Conservation (phyloP, 1,140 invertebrate genomes). For the Ephestia elutella region DNA sequence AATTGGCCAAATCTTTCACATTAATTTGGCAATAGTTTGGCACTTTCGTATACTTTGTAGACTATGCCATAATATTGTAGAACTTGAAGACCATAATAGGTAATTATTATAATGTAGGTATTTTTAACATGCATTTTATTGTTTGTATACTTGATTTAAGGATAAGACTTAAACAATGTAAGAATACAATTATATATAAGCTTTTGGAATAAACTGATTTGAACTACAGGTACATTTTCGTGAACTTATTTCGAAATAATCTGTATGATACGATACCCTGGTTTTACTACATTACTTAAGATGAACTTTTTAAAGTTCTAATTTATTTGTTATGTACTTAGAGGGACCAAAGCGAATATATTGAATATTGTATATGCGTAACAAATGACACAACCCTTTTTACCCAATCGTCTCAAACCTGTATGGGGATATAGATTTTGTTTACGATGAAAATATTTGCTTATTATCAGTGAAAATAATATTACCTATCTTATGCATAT, state of each 20-base stretch:
- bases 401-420: conserved; percentile 57
- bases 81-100: neutral
- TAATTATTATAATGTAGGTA: neutral
- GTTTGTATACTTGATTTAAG: conserved; percentile 1
- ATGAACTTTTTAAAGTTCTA: conserved; percentile 22
- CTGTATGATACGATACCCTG: conserved; percentile 38
- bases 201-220: conserved; percentile 26
- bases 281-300: conserved; percentile 32
- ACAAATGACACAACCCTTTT: conserved; percentile 68
- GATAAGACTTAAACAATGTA: conserved; percentile 8
- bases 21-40: conserved; percentile 8
- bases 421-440: conserved; percentile 35
- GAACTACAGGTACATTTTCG: conserved; percentile 26
- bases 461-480: neutral
- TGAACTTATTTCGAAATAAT: conserved; percentile 31
- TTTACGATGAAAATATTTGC: conserved; percentile 40
- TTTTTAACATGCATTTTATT: conserved; percentile 7
- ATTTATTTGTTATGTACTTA: conserved; percentile 25
- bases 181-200: conserved; percentile 20
- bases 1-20: conserved; percentile 7
- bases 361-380: conserved; percentile 60
- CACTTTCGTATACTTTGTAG: conserved; percentile 20
- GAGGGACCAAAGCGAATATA: conserved; percentile 46
- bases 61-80: conserved; percentile 11
- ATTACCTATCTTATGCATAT: neutral